Evolutionary conservation across 2,888 invertebrate genomes (phyloP).

Genomic region (Drosophila lutescens): DNA sequence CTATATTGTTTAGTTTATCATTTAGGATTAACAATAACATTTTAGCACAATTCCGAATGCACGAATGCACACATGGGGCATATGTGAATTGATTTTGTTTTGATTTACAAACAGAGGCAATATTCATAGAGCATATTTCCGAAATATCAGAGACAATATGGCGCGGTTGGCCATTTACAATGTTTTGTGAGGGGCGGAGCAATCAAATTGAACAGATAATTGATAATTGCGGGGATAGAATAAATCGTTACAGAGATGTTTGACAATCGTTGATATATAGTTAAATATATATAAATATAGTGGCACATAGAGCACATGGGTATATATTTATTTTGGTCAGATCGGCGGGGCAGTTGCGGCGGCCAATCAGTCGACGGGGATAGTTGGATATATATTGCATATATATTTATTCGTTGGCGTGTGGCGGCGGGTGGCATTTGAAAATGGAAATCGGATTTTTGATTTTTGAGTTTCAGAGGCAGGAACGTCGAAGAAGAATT

Average conservation of each 20-base stretch:
- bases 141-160: conserved; percentile 33
- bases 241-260: conserved; percentile 31
- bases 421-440: conserved; percentile 25
- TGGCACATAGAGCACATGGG: conserved; percentile 6
- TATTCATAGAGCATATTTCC: conserved; percentile 11
- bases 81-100: conserved; percentile 13
- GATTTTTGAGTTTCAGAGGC: conserved; percentile 62
- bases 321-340: conserved; percentile 51
- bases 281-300: conserved; percentile 34
- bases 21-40: conserved; percentile 22
- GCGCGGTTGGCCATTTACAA: conserved; percentile 41
- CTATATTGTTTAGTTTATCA: conserved; percentile 60
- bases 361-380: conserved; percentile 77
- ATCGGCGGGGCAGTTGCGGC: conserved; percentile 64
- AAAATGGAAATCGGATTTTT: conserved; percentile 47
- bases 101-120: conserved; percentile 21
- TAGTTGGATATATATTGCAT: conserved; percentile 45
- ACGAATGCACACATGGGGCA: conserved; percentile 8
- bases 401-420: conserved; percentile 13
- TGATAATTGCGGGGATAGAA: conserved; percentile 6
- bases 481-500: conserved; percentile 75
- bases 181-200: conserved; percentile 14
- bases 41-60: conserved; percentile 7
- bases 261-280: conserved; percentile 16
- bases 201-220: conserved; percentile 26